These are phyloP conservation scores for Whitmania pigra DNA, from an alignment of 1,140 invertebrate species.

Conservation along the genomic window DNA sequence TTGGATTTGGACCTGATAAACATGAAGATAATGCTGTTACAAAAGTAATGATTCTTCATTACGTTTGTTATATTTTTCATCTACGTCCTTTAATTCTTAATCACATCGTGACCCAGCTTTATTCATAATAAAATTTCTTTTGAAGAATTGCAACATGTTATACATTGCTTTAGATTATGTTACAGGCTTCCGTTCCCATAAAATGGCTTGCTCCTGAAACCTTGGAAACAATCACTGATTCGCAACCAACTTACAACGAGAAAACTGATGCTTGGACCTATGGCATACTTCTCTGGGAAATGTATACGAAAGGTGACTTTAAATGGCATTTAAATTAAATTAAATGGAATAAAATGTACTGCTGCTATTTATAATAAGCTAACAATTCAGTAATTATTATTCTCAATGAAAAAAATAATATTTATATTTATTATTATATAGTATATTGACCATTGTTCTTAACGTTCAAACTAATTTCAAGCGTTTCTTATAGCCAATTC, in stretches of 20 bases:
- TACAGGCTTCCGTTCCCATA: constrained; percentile 11
- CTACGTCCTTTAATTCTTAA: too few species aligned
- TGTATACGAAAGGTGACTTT: constrained; percentile 9
- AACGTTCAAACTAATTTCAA: background rate
- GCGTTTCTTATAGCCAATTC: background rate
- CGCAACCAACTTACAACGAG: constrained; percentile 12
- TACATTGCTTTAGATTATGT: background rate
- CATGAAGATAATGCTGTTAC: background rate
- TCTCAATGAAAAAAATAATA: too few species aligned
- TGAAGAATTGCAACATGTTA: background rate
- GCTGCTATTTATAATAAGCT: background rate
- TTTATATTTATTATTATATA: too few species aligned
- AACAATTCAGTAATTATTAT: background rate
- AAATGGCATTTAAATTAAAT: too few species aligned
- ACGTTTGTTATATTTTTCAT: too few species aligned
- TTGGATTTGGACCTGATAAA: constrained; percentile 16
- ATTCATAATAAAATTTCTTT: too few species aligned
- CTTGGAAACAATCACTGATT: constrained; percentile 8
- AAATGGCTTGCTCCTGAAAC: constrained; percentile 20
- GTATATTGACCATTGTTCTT: background rate
- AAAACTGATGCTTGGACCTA: constrained; percentile 17
- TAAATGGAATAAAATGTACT: background rate
- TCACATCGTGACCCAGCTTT: too few species aligned
- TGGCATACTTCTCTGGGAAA: constrained; percentile 17
- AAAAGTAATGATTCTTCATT: background rate